A percentile compares a stretch with the other conserved stretches of the same genome.
Conservation (phyloP, 2,113 vertebrate genomes). For the Pteronura brasiliensis region DNA sequence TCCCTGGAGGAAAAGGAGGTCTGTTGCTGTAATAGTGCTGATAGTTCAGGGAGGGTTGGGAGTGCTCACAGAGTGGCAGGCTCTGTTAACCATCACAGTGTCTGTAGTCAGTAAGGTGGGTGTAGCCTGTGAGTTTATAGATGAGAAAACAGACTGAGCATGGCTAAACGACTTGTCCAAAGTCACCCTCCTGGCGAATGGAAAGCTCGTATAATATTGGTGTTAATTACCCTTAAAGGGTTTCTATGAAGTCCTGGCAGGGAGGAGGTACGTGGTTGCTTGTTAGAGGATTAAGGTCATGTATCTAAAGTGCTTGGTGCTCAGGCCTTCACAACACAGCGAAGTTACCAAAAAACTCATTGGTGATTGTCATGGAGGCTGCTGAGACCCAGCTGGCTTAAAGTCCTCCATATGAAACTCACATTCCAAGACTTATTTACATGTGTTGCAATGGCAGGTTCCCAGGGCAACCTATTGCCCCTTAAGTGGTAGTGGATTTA, state of each 20-base stretch:
- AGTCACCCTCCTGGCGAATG: not conserved
- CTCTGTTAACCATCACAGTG: not conserved
- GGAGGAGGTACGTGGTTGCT: not conserved
- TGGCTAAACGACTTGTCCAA: not conserved
- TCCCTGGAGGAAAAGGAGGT: not conserved
- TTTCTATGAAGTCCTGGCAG: not conserved
- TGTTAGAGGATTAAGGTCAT: not conserved
- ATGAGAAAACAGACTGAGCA: not conserved
- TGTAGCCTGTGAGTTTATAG: not conserved
- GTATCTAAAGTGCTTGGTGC: not conserved
- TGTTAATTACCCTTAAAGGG: not conserved
- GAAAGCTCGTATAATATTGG: not conserved
- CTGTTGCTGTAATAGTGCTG: no score
- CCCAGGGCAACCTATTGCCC: not conserved
- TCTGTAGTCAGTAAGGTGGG: not conserved
- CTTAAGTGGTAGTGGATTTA: not conserved
- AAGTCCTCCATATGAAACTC: not conserved
- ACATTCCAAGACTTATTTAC: no score
- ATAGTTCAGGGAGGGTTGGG: not conserved
- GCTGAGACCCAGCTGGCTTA: not conserved
- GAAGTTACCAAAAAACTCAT: no score
- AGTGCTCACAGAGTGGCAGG: not conserved
- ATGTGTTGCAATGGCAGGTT: not conserved
- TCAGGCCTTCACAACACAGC: not conserved
- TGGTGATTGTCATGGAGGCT: no score